phyloP scores from a whole-genome alignment of 92 coral and sea anemone species.

The Ricordea florida region DNA sequence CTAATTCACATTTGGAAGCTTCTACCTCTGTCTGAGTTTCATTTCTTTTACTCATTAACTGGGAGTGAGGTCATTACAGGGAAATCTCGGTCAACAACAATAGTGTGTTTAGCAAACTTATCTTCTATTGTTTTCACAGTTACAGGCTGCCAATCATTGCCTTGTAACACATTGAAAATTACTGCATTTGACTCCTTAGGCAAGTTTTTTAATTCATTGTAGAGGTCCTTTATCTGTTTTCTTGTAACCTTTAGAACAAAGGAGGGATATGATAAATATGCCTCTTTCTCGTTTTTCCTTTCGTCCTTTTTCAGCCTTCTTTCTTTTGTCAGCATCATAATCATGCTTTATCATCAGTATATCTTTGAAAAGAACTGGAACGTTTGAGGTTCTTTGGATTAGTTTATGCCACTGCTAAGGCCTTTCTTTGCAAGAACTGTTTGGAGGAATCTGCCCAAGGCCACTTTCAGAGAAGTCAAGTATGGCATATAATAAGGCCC shows the following conservation, averaged over 20 bases:
- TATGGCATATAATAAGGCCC: conserved; percentile 14
- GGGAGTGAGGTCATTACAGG: too few species aligned
- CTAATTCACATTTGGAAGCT: too few species aligned
- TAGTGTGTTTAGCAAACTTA: too few species aligned
- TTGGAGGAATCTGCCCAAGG: conserved; percentile 22
- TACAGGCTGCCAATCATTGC: too few species aligned
- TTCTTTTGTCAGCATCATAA: not conserved
- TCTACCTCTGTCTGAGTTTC: not conserved
- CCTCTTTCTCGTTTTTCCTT: conserved; percentile 3
- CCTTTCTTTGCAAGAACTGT: conserved; percentile 34
- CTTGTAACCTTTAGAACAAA: not conserved
- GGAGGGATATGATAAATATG: conserved; percentile 20
- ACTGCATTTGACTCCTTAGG: too few species aligned
- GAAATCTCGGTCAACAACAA: too few species aligned
- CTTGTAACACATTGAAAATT: too few species aligned
- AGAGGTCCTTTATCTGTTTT: conserved; percentile 18
- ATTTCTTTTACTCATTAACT: too few species aligned
- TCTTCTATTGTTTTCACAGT: too few species aligned
- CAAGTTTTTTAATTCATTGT: not conserved
- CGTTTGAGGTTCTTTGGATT: not conserved
- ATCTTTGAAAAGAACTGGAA: not conserved
- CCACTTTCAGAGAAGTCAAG: conserved; percentile 35
- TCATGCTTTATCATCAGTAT: conserved; percentile 16
- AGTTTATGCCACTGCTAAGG: conserved; percentile 48
- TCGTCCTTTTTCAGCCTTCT: not conserved